Conservation (phyloP, 1,140 invertebrate genomes). For the Calephelis virginiensis region DNA sequence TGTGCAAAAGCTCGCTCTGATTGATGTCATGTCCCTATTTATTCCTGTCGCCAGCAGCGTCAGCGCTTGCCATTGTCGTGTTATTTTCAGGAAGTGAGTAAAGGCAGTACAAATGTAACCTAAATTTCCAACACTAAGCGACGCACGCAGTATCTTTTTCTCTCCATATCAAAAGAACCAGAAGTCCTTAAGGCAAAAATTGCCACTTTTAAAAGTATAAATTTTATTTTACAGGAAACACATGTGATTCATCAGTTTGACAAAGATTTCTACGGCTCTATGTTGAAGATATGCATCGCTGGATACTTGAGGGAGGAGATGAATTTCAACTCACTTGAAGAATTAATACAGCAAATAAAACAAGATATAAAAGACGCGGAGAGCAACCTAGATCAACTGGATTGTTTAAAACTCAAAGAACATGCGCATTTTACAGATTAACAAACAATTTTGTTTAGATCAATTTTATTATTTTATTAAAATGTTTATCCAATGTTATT, state of each 20-base stretch:
- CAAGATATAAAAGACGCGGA: constrained; percentile 86
- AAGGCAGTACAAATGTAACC: too few relatives aligned
- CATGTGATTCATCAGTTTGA: constrained; percentile 93
- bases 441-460: constrained; percentile 24
- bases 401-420: constrained; percentile 45
- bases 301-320: constrained; percentile 91
- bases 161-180: too few relatives aligned
- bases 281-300: constrained; percentile 87
- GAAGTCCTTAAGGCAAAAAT: too few relatives aligned
- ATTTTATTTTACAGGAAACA: constrained; percentile 84
- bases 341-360: constrained; percentile 86
- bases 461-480: constrained; percentile 18
- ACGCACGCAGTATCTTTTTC: too few relatives aligned
- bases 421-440: constrained; percentile 42
- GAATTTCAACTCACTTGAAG: constrained; percentile 89
- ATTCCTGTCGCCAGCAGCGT: too few relatives aligned
- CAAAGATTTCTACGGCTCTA: constrained; percentile 92
- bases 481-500: constrained; percentile 24
- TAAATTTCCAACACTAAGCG: too few relatives aligned
- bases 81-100: too few relatives aligned
- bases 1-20: too few relatives aligned
- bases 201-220: too few relatives aligned
- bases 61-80: too few relatives aligned
- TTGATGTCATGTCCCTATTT: too few relatives aligned
- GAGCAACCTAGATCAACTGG: constrained; percentile 75